Evolutionary conservation across 1,140 invertebrate genomes (phyloP).

Genomic region (Meloidogyne hapla): DNA sequence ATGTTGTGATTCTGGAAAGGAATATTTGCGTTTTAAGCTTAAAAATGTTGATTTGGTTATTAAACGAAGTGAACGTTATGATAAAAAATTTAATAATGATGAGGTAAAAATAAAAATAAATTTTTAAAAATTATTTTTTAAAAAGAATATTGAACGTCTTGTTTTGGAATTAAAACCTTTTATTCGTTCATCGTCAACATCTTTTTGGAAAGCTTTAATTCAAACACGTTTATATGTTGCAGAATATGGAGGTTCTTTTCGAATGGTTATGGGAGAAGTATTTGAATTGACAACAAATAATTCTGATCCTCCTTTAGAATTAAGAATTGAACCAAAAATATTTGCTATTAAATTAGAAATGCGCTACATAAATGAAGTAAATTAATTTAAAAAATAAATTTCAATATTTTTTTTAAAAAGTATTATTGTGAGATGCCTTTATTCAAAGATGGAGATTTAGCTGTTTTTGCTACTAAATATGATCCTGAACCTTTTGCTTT

Average conservation of each 20-base stretch:
- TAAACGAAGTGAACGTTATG: neutral
- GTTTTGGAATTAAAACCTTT: neutral
- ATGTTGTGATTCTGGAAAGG: neutral
- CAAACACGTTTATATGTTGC: neutral
- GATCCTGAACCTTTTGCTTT: neutral
- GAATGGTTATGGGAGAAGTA: neutral
- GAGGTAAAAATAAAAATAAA: neutral
- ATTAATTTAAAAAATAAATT: neutral
- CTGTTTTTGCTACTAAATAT: neutral
- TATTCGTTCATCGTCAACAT: neutral
- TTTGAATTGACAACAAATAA: neutral
- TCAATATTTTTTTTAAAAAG: neutral
- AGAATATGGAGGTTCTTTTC: neutral
- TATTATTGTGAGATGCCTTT: neutral
- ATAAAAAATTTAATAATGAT: neutral
- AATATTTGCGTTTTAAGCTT: neutral
- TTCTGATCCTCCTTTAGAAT: neutral
- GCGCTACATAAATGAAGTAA: neutral
- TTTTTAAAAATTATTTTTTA: neutral
- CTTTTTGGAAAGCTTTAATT: constrained; percentile 1
- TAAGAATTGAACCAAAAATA: neutral
- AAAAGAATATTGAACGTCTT: neutral
- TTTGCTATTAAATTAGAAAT: neutral
- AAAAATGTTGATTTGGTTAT: neutral
- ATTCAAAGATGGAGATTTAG: neutral